A percentile compares a stretch with the other conserved stretches of the same genome.
These are phyloP conservation scores for Liodrosophila aerea DNA, from an alignment of 2,888 invertebrate species.

Conservation along the genomic window DNA sequence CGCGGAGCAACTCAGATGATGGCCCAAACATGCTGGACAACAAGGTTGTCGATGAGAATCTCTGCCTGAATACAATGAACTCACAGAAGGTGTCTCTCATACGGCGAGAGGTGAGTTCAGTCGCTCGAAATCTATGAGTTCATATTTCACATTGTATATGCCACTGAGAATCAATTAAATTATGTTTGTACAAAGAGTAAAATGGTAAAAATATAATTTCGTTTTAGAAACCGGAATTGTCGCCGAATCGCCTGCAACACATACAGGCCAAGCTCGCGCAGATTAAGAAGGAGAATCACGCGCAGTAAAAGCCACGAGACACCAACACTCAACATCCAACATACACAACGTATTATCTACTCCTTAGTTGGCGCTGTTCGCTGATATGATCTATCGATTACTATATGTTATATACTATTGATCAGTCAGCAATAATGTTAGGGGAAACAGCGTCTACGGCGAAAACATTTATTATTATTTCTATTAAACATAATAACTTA, in stretches of 20 bases:
- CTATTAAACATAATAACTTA: constrained; percentile 64
- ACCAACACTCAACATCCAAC: no score
- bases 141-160: neutral
- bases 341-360: constrained; percentile 23
- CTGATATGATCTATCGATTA: constrained; percentile 37
- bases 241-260: constrained; percentile 82
- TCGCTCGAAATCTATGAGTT: neutral
- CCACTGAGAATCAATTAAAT: neutral
- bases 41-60: constrained; percentile 82
- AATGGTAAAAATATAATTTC: constrained; percentile 5
- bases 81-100: constrained; percentile 80
- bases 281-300: constrained; percentile 81
- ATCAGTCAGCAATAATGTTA: constrained; percentile 29
- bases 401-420: constrained; percentile 38
- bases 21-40: constrained; percentile 79
- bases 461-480: constrained; percentile 53
- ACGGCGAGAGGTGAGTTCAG: constrained; percentile 77
- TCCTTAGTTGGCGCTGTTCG: constrained; percentile 38
- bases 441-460: constrained; percentile 31
- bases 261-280: constrained; percentile 82
- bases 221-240: constrained; percentile 80
- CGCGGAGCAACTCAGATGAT: constrained; percentile 69
- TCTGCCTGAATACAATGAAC: constrained; percentile 80
- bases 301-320: constrained; percentile 49
- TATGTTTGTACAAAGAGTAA: neutral